Percentiles rank a stretch among this genome's conserved stretches.
phyloP scores from a whole-genome alignment of 2,113 vertebrate species.

The Aldabrachelys gigantea region DNA sequence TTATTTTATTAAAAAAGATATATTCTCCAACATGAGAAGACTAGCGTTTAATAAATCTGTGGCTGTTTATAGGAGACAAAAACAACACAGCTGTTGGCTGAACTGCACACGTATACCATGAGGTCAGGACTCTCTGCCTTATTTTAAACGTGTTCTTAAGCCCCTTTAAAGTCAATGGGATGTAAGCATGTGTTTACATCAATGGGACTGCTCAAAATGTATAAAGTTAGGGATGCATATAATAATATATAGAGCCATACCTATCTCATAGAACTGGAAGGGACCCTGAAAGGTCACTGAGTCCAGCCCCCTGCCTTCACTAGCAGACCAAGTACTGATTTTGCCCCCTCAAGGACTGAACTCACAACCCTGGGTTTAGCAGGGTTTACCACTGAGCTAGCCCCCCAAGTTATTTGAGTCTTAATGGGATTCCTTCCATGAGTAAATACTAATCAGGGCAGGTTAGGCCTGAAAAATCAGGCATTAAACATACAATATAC shows the following conservation, averaged over 20 bases:
- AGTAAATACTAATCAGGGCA: background rate
- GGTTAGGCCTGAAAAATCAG: background rate
- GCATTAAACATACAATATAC: background rate
- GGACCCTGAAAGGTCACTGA: no score
- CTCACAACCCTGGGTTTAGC: no score
- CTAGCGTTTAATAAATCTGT: background rate
- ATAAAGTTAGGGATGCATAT: background rate
- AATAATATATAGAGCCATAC: no score
- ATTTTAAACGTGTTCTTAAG: background rate
- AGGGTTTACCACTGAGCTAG: no score
- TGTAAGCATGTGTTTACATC: background rate
- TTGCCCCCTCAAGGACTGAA: no score
- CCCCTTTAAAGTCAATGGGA: background rate
- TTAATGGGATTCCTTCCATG: background rate
- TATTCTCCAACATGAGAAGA: background rate
- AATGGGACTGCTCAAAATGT: background rate
- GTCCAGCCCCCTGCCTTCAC: no score
- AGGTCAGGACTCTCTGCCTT: background rate
- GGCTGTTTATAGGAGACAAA: background rate
- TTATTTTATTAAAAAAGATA: background rate
- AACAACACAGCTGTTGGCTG: background rate
- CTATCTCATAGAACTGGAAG: no score
- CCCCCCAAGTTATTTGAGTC: background rate
- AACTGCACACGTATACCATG: background rate
- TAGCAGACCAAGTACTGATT: no score